Evolutionary conservation across 2,797 vertebrate genomes (phyloP).

Genomic region (Gymnopithys bicolor): DNA sequence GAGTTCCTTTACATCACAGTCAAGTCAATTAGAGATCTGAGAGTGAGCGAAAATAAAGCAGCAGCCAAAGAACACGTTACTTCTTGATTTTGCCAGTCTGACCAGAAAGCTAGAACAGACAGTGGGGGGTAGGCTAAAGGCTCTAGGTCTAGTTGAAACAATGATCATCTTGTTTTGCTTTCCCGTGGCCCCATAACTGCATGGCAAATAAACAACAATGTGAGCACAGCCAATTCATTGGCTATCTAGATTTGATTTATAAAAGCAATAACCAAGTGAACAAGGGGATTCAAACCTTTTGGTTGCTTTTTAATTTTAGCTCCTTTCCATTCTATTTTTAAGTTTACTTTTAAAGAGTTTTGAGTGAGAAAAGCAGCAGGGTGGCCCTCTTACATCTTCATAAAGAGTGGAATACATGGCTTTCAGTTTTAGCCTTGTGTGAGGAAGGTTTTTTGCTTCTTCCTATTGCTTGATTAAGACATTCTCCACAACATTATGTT

Average conservation of each 20-base stretch:
- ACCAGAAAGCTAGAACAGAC: neutral
- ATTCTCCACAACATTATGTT: neutral
- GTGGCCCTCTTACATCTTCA: neutral
- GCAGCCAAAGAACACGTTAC: neutral
- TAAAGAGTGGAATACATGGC: neutral
- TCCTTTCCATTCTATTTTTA: slow-evolving; percentile 27
- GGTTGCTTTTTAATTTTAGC: slow-evolving; percentile 10
- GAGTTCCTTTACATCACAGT: neutral
- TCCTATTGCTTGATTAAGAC: neutral
- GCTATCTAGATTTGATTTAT: slow-evolving; percentile 62
- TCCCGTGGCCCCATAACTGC: slow-evolving; percentile 3
- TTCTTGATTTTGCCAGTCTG: neutral
- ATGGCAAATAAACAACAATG: slow-evolving; percentile 39
- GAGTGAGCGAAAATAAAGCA: neutral
- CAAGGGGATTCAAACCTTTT: slow-evolving; percentile 22
- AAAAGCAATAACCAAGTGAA: slow-evolving; percentile 13
- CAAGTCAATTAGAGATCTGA: neutral
- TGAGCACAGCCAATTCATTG: slow-evolving; percentile 36
- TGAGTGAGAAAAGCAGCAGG: neutral
- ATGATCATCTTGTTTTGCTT: slow-evolving; percentile 50
- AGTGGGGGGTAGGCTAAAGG: neutral
- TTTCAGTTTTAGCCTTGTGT: neutral
- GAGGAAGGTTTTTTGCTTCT: neutral
- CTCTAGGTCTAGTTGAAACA: slow-evolving; percentile 49
- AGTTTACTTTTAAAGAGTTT: slow-evolving; percentile 44